Percentiles rank a stretch among this genome's conserved stretches.
These are phyloP conservation scores for Rhynchomys soricoides DNA, from an alignment of 2,113 vertebrate genomes.

Conservation along the genomic window DNA sequence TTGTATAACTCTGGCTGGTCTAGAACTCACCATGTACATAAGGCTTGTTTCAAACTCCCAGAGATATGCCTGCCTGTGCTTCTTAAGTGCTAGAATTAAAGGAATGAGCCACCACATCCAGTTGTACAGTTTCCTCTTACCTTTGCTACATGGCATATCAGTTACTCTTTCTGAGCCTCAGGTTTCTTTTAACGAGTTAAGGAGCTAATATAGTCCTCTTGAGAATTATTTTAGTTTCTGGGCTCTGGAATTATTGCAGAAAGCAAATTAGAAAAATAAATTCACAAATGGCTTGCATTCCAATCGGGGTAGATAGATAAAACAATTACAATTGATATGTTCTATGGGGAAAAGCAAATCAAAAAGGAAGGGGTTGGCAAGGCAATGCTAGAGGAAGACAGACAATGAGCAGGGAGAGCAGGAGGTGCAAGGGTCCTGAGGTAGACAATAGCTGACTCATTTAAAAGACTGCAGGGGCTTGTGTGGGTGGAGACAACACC, in stretches of 20 bases:
- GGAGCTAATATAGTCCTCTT: not conserved
- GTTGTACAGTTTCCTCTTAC: not conserved
- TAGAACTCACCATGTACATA: not conserved
- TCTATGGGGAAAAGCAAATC: not conserved
- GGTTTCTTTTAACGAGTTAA: not conserved
- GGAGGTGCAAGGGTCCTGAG: not conserved
- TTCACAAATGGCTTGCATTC: not conserved
- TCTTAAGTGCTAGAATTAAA: not conserved
- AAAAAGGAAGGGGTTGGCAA: not conserved
- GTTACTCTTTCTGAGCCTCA: conserved; percentile 29
- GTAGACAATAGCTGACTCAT: not conserved
- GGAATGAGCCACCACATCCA: not conserved
- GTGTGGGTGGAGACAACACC: not conserved
- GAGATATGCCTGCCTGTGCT: not conserved
- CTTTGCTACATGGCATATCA: not conserved
- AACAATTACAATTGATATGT: not conserved
- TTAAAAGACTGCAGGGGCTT: too few relatives aligned
- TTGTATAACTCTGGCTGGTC: not conserved
- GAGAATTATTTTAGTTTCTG: conserved; percentile 15
- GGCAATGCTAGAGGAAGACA: not conserved
- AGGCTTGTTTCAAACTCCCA: not conserved
- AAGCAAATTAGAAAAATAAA: conserved; percentile 36
- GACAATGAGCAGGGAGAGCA: not conserved
- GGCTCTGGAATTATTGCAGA: conserved; percentile 7
- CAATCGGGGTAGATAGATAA: not conserved